Base-by-base conservation (phyloP, 2,888 invertebrate species). In the Hyposoter didymator region DNA sequence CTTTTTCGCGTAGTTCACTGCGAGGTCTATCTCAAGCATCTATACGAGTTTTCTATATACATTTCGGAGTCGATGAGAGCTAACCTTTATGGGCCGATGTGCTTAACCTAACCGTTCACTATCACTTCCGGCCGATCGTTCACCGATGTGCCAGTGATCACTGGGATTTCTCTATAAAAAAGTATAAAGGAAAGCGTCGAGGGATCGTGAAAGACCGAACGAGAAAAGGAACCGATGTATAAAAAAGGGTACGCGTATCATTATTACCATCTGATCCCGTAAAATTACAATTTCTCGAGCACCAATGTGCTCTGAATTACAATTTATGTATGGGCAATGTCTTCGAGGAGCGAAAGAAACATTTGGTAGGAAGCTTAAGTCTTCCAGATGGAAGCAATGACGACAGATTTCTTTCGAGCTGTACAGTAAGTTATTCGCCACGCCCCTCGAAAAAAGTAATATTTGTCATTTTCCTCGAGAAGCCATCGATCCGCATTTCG, bases 21-120 rank as follows among this genome's bases (percentile, higher is more conserved):
- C n/a, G 39, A 70, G 64, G 28, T 66, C 28, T 73, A 80, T 80
- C 80, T 28, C 72, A 28, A 47, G 49, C 17, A 80, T 80, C 80
- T 80, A 73, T 80, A 80, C 80, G 73, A 80, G 49, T 39, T 28
- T 80, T 73, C 80, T 79, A 79, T 52, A 52, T 79, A 72, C 49
- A 66, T 47, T 66, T 49, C 47, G 64, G 17, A 64, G 59, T 43
- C 62, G 79, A 55, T 62, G 70, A 70, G 78, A 78, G 59, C 47
- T 62, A 70, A 62, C 70, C 66, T 72, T 73, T 73, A 73, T 80
- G 80, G 73, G 49, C 52, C 80, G 80, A 80, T 66, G 62, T 73
- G 49, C 64, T 64, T 19, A 73, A 72, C 22, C 47, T 39, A 35
- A 28, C 45, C 78, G 55, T 59, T 59, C 67, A 39, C 73, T 78